Evolutionary conservation across 2,113 vertebrate species (phyloP).

Genomic region (Engystomops pustulosus): DNA sequence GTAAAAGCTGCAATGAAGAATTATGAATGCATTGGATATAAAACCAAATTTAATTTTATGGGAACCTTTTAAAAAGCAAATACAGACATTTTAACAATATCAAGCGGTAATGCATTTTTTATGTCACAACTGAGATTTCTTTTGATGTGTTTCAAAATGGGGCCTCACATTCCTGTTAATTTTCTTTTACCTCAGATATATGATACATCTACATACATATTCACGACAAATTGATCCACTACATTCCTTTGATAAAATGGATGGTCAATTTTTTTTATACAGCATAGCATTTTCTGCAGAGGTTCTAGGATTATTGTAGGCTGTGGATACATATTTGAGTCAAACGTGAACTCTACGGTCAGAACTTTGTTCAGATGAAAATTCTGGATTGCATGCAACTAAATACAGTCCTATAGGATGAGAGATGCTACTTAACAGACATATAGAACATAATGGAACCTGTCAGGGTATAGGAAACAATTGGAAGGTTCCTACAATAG

Average conservation of each 20-base stretch:
- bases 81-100: constrained; percentile 37
- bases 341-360: too few relatives aligned
- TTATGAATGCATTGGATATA: constrained; percentile 30
- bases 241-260: background rate
- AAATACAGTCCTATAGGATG: too few relatives aligned
- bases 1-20: constrained; percentile 12
- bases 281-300: background rate
- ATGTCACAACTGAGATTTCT: constrained; percentile 57
- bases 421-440: too few relatives aligned
- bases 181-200: constrained; percentile 40
- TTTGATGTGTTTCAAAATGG: constrained; percentile 55
- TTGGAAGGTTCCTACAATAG: too few relatives aligned
- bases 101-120: constrained; percentile 31
- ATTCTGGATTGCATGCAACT: too few relatives aligned
- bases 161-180: constrained; percentile 55
- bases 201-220: constrained; percentile 27
- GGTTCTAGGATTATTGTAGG: background rate
- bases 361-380: too few relatives aligned
- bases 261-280: background rate
- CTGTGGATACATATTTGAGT: background rate
- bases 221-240: background rate
- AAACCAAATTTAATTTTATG: constrained; percentile 49
- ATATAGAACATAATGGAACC: too few relatives aligned
- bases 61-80: constrained; percentile 46
- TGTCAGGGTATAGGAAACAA: too few relatives aligned